Evolutionary conservation across 2,888 invertebrate genomes (phyloP).

Genomic region (Orthosia gothica): DNA sequence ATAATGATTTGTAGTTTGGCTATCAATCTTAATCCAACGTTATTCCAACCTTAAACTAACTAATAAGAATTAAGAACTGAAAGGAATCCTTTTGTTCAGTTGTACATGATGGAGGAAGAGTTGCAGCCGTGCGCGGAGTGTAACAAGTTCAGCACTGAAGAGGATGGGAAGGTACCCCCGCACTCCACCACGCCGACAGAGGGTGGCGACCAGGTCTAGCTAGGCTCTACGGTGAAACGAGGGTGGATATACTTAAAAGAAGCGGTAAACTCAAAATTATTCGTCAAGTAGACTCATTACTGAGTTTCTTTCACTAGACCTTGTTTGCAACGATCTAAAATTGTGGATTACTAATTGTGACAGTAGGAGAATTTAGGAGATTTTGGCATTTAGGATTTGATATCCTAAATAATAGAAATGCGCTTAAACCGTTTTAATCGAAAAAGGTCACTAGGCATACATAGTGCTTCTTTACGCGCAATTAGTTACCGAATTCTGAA

Average conservation of each 20-base stretch:
- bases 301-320: no score
- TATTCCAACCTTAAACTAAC: no score
- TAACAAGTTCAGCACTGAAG: conserved; percentile 65
- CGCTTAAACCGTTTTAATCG: no score
- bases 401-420: no score
- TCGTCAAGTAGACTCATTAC: no score
- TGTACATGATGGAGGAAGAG: conserved; percentile 82
- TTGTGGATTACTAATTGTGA: background rate
- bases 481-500: no score
- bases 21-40: no score
- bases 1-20: no score
- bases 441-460: no score
- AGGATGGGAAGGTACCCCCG: conserved; percentile 4
- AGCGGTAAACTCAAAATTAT: conserved; percentile 8
- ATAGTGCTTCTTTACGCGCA: no score
- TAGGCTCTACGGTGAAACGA: conserved; percentile 7
- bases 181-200: background rate
- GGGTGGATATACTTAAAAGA: background rate
- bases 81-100: conserved; percentile 61
- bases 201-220: conserved; percentile 42
- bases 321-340: no score
- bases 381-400: no score
- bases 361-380: background rate
- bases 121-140: conserved; percentile 82
- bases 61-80: background rate